These are phyloP conservation scores for Zoanthus sociatus DNA, from an alignment of 92 coral and sea anemone species.

Conservation along the genomic window DNA sequence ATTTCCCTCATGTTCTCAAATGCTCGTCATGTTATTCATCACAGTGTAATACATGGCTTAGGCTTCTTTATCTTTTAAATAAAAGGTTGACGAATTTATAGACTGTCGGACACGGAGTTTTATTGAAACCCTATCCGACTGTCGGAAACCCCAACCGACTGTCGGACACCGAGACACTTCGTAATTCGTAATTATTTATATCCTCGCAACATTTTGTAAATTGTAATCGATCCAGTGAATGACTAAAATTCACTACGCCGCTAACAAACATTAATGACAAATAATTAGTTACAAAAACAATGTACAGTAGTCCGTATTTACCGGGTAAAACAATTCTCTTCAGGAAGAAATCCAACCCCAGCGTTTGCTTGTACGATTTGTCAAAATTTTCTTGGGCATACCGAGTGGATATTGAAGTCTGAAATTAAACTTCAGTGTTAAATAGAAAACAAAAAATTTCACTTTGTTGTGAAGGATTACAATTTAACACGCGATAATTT, in stretches of 20 bases:
- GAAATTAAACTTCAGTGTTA: slow-evolving; percentile 23
- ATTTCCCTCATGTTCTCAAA: too few species aligned
- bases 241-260: background rate
- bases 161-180: too few species aligned
- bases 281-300: background rate
- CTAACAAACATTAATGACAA: background rate
- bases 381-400: slow-evolving; percentile 97
- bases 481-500: background rate
- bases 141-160: too few species aligned
- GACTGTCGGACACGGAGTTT: too few species aligned
- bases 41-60: too few species aligned
- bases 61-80: too few species aligned
- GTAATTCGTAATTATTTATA: too few species aligned
- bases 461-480: background rate
- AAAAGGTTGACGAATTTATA: too few species aligned
- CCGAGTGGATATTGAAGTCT: slow-evolving; percentile 96
- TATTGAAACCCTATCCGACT: too few species aligned
- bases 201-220: too few species aligned
- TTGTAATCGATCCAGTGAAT: too few species aligned
- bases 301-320: slow-evolving; percentile 21
- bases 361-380: slow-evolving; percentile 90
- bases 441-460: background rate
- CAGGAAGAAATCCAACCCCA: slow-evolving; percentile 95
- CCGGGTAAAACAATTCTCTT: slow-evolving; percentile 92
- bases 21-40: too few species aligned